A percentile compares a stretch with the other conserved stretches of the same genome.
These are phyloP conservation scores for Anarsia innoxiella DNA, from an alignment of 2,888 invertebrate genomes.

Conservation along the genomic window DNA sequence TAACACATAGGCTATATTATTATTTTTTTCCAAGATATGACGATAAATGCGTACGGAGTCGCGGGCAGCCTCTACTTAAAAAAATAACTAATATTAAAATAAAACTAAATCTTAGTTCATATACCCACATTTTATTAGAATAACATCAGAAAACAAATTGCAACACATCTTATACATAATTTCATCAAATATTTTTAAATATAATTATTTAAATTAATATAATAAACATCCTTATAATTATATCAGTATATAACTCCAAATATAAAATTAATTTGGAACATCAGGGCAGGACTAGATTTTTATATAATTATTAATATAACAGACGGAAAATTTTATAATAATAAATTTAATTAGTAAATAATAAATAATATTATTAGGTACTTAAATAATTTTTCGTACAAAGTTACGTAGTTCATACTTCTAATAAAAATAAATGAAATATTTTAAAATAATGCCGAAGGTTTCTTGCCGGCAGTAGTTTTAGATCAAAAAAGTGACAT, in stretches of 20 bases:
- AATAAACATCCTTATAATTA: slow-evolving; percentile 19
- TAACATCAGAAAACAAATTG: slow-evolving; percentile 28
- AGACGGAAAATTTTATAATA: neutral
- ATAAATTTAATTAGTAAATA: neutral
- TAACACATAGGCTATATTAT: no score
- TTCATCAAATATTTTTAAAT: slow-evolving; percentile 14
- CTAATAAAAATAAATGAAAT: no score
- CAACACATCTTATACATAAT: slow-evolving; percentile 16
- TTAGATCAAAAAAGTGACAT: no score
- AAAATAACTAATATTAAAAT: slow-evolving; percentile 22
- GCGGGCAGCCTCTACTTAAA: no score
- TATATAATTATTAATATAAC: neutral
- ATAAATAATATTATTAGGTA: slow-evolving; percentile 3
- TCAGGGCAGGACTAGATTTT: slow-evolving; percentile 28
- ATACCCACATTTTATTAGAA: slow-evolving; percentile 72
- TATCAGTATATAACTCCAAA: slow-evolving; percentile 10
- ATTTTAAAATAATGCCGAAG: no score
- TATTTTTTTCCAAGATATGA: no score
- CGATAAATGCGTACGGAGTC: no score
- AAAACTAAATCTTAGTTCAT: slow-evolving; percentile 55
- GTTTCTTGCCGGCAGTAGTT: no score
- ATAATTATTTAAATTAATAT: slow-evolving; percentile 7
- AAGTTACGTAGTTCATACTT: no score
- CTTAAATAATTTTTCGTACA: no score
- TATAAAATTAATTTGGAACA: neutral